phyloP scores from a whole-genome alignment of 2,888 invertebrate genomes.

The Adelphocoris suturalis region DNA sequence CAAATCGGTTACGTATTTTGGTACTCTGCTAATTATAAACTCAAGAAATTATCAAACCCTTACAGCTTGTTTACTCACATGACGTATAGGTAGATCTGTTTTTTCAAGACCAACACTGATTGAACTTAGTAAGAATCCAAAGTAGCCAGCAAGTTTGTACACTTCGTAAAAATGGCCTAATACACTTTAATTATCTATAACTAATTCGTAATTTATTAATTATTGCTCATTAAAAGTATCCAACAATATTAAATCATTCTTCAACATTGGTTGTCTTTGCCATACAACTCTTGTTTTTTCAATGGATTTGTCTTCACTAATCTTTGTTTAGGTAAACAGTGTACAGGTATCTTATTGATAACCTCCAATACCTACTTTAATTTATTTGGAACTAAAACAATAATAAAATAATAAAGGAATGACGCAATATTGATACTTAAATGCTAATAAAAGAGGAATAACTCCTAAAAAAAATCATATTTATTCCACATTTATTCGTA shows the following conservation, averaged over 20 bases:
- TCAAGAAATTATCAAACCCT: too few relatives aligned
- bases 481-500: neutral
- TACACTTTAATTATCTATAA: neutral
- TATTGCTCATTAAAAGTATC: constrained; percentile 58
- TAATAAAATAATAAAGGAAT: constrained; percentile 38
- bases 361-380: neutral
- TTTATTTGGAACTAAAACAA: constrained; percentile 3
- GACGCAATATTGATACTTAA: constrained; percentile 10
- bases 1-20: too few relatives aligned
- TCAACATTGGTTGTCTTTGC: neutral
- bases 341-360: neutral
- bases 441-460: constrained; percentile 55
- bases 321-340: constrained; percentile 29
- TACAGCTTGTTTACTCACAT: too few relatives aligned
- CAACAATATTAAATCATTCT: constrained; percentile 9
- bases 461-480: neutral
- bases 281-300: constrained; percentile 15
- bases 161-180: neutral
- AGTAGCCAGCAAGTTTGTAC: too few relatives aligned
- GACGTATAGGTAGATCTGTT: too few relatives aligned
- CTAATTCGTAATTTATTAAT: constrained; percentile 66
- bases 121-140: too few relatives aligned
- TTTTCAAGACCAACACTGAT: too few relatives aligned
- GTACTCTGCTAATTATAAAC: too few relatives aligned
- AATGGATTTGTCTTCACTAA: constrained; percentile 56